Base-by-base conservation (phyloP, 2,797 vertebrate species). In the Falco biarmicus region DNA sequence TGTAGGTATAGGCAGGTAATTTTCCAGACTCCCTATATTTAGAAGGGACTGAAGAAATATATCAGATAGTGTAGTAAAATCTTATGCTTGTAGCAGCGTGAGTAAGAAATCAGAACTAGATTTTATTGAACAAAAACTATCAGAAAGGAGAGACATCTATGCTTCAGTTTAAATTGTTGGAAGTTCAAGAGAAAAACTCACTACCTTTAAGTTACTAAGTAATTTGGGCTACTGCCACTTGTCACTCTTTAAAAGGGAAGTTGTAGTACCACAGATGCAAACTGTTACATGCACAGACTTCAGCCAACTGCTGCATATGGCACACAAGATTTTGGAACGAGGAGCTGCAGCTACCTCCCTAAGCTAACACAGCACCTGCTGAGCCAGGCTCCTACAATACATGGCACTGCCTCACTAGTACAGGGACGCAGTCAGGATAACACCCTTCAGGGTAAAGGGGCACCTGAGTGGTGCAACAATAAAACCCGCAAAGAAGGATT, bases 1-100 rank as follows among this genome's bases (percentile, higher is more conserved):
- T 3, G 8, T 34, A 11, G 11, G 1, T 9, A 37, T 5, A 48
- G 57, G 28, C 5, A 37, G n/a, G 29, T 39, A 0, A 14, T 45
- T 78, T 54, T 48, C 71, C 45, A 54, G 28, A 25, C 14, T 9
- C 28, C 39, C 18, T 64, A 3, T 13, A 6, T 31, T 26, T 21
- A 12, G 31, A 63, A 59, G 8, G 19, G 34, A 77, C 41, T 37
- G 21, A 37, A 69, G n/a, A 61, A 70, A 54, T 14, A 28, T n/a
- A 31, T 22, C 60, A 31, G 48, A 15, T 9, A 4, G 9, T 12
- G 13, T 0, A 34, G n/a, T 34, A 68, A 61, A 47, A 34, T 50
- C 68, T 32, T 50, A 24, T 24, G n/a, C 54, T 28, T 28, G 25
- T 11, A 60, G 53, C n/a, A 53, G n/a, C 39, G 37, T 50, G 41